Evolutionary conservation across 2,888 invertebrate genomes (phyloP).

Genomic region (Nephrotoma guestfalica): DNA sequence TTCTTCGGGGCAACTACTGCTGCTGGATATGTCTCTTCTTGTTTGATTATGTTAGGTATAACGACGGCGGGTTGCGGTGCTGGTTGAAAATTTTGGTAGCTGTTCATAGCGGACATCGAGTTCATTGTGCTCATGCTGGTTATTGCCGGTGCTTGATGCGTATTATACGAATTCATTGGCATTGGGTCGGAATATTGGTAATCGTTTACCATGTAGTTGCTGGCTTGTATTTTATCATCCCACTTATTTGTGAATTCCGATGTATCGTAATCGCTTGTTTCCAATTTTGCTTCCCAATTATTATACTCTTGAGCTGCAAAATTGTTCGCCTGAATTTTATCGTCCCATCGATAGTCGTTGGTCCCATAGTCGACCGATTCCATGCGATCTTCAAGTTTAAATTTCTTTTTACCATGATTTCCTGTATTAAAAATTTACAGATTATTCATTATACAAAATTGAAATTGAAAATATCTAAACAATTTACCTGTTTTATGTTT

Average conservation of each 20-base stretch:
- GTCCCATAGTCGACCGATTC: not conserved
- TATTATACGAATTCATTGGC: not conserved
- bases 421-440: not conserved
- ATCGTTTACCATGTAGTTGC: not conserved
- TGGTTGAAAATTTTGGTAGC: not conserved
- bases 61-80: not conserved
- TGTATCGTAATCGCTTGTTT: not conserved
- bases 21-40: not conserved
- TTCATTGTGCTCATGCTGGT: not conserved
- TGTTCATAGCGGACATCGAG: not conserved
- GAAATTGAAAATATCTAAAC: not conserved
- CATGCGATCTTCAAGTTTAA: not conserved
- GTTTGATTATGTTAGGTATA: not conserved
- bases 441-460: not conserved
- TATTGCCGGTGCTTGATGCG: not conserved
- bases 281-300: not conserved
- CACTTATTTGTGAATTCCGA: not conserved
- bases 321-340: not conserved
- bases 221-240: not conserved
- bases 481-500: not conserved
- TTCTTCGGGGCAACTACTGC: not conserved
- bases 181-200: not conserved
- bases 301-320: not conserved
- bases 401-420: not conserved
- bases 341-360: not conserved